Evolutionary conservation across 2,797 vertebrate genomes (phyloP), one percentile per base, ranked within the genome.

Genomic region (Sparidentex hasta): DNA sequence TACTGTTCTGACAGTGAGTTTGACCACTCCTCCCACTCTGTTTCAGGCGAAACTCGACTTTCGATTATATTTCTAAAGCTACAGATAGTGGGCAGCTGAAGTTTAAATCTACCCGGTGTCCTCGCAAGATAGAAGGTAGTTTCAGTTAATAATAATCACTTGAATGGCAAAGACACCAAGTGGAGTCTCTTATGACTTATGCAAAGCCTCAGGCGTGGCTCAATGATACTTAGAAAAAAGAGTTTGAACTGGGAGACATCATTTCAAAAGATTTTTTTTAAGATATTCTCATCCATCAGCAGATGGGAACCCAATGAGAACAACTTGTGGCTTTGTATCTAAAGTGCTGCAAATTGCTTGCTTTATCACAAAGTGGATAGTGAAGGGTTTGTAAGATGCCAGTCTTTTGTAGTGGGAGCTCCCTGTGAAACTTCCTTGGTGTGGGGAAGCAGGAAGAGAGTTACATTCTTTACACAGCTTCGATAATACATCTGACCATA

Each of bases 201-300:
- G 65, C 63, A 84, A 82, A 80, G 79, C 75, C 73, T 55, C 11
- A 0, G 54, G 75, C 77, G 52, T 76, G 62, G 56, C 67, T 84
- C 82, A 86, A 79, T 82, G 41, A 78, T 65, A 82, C n/a, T 74
- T 21, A 63, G 56, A 86, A 46, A 25, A 69, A 74, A 72, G 23
- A 59, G 41, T 71, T 68, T 50, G 64, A 82, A 81, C 58, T 61
- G 23, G 48, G 64, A 70, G 82, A 80, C 69, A 85, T 27, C 58
- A 77, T 85, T 78, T 80, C 57, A 84, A 70, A 78, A 76, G 76
- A 72, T 75, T 80, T 76, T 27, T 38, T 67, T 80, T 80, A 41
- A 71, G 67, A 80, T 82, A 80, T 76, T 65, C 43, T 71, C 71
- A 69, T 79, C 70, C 58, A 64, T 81, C 67, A 76, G 57, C 74